phyloP scores from a whole-genome alignment of 2,888 invertebrate genomes.

The Catonia carolina region DNA sequence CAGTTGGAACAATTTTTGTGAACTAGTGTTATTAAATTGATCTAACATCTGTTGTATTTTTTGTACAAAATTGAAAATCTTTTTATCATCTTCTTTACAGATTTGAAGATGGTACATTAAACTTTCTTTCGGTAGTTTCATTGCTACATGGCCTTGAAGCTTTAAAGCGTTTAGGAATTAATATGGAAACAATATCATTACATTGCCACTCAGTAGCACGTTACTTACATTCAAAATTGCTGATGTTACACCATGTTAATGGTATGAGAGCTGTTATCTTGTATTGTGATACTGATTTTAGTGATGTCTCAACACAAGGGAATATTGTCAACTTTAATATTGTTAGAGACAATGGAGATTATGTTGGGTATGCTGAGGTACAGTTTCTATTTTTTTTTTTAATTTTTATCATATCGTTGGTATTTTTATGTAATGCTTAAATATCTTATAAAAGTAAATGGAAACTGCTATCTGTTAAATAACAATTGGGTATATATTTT shows the following conservation, averaged over 20 bases:
- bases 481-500: no score
- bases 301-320: slow-evolving; percentile 61
- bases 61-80: no score
- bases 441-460: no score
- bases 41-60: no score
- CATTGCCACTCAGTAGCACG: slow-evolving; percentile 72
- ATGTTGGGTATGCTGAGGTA: slow-evolving; percentile 85
- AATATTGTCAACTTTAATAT: slow-evolving; percentile 86
- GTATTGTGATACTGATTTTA: slow-evolving; percentile 67
- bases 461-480: no score
- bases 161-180: slow-evolving; percentile 56
- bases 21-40: no score
- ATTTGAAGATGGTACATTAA: slow-evolving; percentile 91
- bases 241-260: slow-evolving; percentile 62
- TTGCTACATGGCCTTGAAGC: slow-evolving; percentile 77
- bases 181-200: slow-evolving; percentile 57
- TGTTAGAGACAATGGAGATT: slow-evolving; percentile 63
- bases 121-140: slow-evolving; percentile 77
- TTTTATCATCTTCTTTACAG: no score
- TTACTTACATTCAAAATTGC: slow-evolving; percentile 60
- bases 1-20: no score
- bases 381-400: no score
- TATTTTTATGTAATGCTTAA: no score
- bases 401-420: no score
- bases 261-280: slow-evolving; percentile 59